Evolutionary conservation across 2,113 vertebrate genomes (phyloP).

Genomic region (Coreoperca whiteheadi): DNA sequence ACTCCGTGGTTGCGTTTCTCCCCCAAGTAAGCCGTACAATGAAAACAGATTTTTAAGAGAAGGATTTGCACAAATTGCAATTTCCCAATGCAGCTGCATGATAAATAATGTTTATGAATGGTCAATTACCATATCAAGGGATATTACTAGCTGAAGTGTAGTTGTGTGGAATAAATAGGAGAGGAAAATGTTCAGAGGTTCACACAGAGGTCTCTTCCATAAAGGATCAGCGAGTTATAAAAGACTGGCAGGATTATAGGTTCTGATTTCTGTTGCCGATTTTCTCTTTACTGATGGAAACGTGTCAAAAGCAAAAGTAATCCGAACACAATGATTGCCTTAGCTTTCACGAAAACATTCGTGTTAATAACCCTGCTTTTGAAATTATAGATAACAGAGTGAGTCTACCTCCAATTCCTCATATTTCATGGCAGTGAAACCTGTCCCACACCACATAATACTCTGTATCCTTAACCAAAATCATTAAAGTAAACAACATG

Average conservation of each 20-base stretch:
- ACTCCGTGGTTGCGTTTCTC: neutral
- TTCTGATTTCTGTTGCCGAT: constrained; percentile 54
- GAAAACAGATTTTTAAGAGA: constrained; percentile 58
- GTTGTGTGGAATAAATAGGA: constrained; percentile 55
- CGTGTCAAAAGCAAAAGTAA: constrained; percentile 45
- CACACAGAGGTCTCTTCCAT: constrained; percentile 68
- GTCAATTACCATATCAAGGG: constrained; percentile 72
- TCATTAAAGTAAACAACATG: constrained; percentile 19
- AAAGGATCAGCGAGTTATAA: constrained; percentile 47
- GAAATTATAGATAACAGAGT: constrained; percentile 33
- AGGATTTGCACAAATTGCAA: constrained; percentile 64
- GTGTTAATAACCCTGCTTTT: constrained; percentile 45
- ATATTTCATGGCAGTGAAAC: constrained; percentile 22
- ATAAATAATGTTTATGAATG: constrained; percentile 72
- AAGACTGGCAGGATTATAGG: constrained; percentile 58
- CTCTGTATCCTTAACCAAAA: constrained; percentile 29
- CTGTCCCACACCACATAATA: constrained; percentile 5
- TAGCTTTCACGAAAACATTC: constrained; percentile 44
- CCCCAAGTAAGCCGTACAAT: constrained; percentile 23
- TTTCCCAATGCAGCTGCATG: constrained; percentile 57
- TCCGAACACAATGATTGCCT: constrained; percentile 41
- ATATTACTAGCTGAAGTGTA: constrained; percentile 52
- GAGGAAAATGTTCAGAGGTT: constrained; percentile 64
- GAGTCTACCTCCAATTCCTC: constrained; percentile 1
- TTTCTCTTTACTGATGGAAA: constrained; percentile 52